Evolutionary conservation across 2,888 invertebrate species (phyloP).

Genomic region (Laspeyria flexula): DNA sequence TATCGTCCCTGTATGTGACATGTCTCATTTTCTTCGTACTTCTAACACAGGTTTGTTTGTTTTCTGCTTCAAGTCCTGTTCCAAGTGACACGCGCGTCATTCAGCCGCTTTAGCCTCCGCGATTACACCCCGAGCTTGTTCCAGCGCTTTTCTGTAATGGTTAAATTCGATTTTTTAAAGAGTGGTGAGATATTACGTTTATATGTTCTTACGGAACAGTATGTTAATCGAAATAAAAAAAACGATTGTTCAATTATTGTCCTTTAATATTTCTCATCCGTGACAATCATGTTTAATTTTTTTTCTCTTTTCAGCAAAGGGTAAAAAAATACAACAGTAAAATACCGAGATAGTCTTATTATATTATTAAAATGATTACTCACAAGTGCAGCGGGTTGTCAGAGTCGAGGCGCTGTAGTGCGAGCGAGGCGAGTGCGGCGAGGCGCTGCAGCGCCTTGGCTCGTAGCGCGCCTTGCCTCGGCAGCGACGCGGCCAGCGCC

Average conservation of each 20-base stretch:
- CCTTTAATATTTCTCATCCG: too few species aligned
- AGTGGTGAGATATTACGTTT: too few species aligned
- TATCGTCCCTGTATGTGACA: conserved; percentile 9
- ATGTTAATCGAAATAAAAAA: too few species aligned
- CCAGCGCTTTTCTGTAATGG: conserved; percentile 71
- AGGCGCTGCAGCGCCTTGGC: conserved; percentile 66
- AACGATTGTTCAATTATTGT: too few species aligned
- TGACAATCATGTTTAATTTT: too few species aligned
- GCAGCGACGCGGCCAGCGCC: conserved; percentile 64
- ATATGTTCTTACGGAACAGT: too few species aligned
- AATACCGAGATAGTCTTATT: too few species aligned
- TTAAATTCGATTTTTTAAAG: neutral
- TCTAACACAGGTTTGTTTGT: neutral
- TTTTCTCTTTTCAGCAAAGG: too few species aligned
- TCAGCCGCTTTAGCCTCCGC: conserved; percentile 67
- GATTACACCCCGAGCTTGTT: conserved; percentile 71
- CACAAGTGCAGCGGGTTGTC: conserved; percentile 76
- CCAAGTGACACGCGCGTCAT: too few species aligned
- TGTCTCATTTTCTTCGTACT: neutral
- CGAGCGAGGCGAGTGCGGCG: conserved; percentile 73
- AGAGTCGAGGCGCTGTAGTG: conserved; percentile 63
- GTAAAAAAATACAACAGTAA: too few species aligned
- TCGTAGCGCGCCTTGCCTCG: conserved; percentile 67
- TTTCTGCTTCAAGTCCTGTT: too few species aligned
- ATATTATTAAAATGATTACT: too few species aligned